These are phyloP conservation scores for Tarsius wallacei DNA, from an alignment of 2,797 vertebrate species.

Conservation along the genomic window DNA sequence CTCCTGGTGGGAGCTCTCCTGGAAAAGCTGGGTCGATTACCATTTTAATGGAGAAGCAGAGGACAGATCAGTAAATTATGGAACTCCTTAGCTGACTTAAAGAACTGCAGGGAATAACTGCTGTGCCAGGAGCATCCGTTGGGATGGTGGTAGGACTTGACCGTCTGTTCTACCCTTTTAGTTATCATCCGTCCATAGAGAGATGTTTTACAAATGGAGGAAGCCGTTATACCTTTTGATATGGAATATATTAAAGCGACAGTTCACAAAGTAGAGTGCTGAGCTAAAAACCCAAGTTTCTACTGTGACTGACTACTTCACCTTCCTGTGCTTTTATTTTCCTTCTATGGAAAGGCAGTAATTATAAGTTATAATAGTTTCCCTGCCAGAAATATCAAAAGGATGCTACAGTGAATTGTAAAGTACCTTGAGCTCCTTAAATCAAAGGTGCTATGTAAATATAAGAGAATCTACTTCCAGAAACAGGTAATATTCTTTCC, in stretches of 20 bases:
- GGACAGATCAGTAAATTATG: not conserved
- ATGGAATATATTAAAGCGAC: not conserved
- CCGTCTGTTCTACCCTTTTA: constrained; percentile 19
- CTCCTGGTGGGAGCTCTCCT: not conserved
- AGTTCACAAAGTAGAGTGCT: not conserved
- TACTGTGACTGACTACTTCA: not conserved
- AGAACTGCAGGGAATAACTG: not conserved
- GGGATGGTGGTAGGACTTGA: constrained; percentile 41
- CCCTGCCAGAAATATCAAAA: not conserved
- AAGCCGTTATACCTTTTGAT: not conserved
- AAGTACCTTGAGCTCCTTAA: constrained; percentile 51
- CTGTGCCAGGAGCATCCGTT: not conserved
- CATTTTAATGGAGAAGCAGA: not conserved
- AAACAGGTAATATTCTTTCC: constrained; percentile 20
- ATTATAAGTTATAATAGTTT: constrained; percentile 24
- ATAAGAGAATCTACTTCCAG: not conserved
- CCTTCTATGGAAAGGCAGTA: constrained; percentile 16
- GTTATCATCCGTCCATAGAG: constrained; percentile 23
- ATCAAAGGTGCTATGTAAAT: constrained; percentile 60
- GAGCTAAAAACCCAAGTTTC: not conserved
- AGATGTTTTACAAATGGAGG: constrained; percentile 4
- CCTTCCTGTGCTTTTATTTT: not conserved
- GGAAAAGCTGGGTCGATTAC: not conserved
- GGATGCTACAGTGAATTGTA: not conserved
- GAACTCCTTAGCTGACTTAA: not conserved